These are phyloP conservation scores for Bos taurus DNA, from an alignment of 2,113 vertebrate genomes.

Conservation along the genomic window DNA sequence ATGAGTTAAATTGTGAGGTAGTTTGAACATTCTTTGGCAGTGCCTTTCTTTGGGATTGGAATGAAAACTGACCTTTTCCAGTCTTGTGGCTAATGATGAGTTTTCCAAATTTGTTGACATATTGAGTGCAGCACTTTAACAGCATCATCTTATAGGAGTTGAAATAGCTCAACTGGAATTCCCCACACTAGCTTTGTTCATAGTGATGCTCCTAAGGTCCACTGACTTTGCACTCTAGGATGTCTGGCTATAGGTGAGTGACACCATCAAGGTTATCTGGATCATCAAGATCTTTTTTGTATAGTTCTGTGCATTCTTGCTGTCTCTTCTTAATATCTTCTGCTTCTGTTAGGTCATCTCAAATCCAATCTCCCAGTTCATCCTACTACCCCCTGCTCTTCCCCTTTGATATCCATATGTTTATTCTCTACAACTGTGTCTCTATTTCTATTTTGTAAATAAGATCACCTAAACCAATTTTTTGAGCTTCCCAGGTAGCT, in stretches of 20 bases:
- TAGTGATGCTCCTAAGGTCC: not conserved
- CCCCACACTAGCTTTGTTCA: not conserved
- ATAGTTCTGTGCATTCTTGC: not conserved
- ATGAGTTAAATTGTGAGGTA: not conserved
- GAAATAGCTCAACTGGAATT: not conserved
- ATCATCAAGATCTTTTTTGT: not conserved
- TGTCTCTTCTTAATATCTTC: not conserved
- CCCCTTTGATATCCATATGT: not conserved
- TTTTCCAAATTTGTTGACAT: not conserved
- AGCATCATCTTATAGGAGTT: not conserved
- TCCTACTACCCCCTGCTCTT: rapidly evolving
- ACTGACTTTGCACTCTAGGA: not conserved
- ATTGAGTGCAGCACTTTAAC: not conserved
- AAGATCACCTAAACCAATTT: not conserved
- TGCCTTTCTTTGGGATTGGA: not conserved
- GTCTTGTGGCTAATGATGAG: not conserved
- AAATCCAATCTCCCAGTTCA: not conserved
- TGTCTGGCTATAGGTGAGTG: not conserved
- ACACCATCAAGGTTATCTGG: not conserved
- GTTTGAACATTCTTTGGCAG: not conserved
- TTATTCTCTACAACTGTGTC: not conserved
- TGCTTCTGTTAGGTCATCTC: not conserved
- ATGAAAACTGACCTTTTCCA: not conserved
- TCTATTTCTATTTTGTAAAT: not conserved
- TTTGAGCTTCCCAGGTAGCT: not conserved